A percentile compares a stretch with the other conserved stretches of the same genome.
phyloP scores from a whole-genome alignment of 2,797 vertebrate species.

The Danio kyathit region DNA sequence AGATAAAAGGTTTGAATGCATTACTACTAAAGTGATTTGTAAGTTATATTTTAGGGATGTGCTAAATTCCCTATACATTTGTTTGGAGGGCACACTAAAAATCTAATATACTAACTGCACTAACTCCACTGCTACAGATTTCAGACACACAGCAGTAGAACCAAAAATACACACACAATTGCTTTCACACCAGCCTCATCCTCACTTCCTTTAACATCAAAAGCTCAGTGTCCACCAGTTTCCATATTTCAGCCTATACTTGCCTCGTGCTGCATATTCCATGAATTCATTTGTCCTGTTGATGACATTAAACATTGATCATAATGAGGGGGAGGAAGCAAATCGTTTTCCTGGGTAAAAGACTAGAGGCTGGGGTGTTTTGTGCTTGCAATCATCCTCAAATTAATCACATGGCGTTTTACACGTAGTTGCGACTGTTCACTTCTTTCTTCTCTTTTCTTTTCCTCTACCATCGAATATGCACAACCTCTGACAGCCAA shows the following conservation, averaged over 20 bases:
- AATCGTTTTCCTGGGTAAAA: conserved; percentile 26
- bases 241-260: conserved; percentile 24
- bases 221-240: conserved; percentile 13
- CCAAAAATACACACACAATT: background rate
- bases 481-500: conserved; percentile 19
- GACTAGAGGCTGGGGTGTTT: conserved; percentile 19
- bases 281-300: conserved; percentile 48
- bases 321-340: conserved; percentile 28
- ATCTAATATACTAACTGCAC: background rate
- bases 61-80: too few relatives aligned
- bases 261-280: conserved; percentile 34
- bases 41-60: too few relatives aligned
- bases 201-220: background rate
- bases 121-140: conserved; percentile 13
- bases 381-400: conserved; percentile 47
- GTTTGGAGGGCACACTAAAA: background rate
- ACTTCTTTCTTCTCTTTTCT: conserved; percentile 3
- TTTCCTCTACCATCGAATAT: conserved; percentile 7
- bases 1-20: too few relatives aligned
- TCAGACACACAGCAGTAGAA: background rate
- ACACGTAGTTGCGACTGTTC: conserved; percentile 3
- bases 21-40: too few relatives aligned
- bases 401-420: conserved; percentile 33
- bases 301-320: conserved; percentile 47
- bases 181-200: background rate